These are phyloP conservation scores for Caenorhabditis angaria DNA, from an alignment of 2,888 invertebrate genomes.

Conservation along the genomic window DNA sequence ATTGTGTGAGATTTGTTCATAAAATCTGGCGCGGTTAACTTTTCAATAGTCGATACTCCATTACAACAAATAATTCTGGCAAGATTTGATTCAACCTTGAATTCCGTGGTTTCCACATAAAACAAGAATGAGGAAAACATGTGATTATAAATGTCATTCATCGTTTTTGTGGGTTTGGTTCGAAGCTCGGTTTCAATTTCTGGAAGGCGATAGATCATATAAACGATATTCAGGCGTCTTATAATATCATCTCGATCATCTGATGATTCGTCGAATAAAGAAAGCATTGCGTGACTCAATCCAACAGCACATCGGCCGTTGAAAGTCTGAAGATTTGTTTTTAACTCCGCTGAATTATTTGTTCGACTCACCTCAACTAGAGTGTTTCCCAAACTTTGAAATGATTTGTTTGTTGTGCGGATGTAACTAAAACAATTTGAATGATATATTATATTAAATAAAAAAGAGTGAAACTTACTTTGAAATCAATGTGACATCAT, in stretches of 20 bases:
- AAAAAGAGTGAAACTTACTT: constrained; percentile 15
- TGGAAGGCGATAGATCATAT: constrained; percentile 43
- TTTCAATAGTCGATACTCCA: constrained; percentile 31
- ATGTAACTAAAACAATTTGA: constrained; percentile 24
- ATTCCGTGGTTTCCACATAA: constrained; percentile 17
- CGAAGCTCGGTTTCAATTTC: constrained; percentile 25
- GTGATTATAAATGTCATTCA: constrained; percentile 29
- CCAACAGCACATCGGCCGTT: constrained; percentile 24
- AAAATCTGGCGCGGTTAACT: constrained; percentile 37
- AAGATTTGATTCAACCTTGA: constrained; percentile 11
- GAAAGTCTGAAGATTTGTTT: constrained; percentile 13
- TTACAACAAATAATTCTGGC: constrained; percentile 40
- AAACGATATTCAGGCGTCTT: constrained; percentile 43
- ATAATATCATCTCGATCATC: constrained; percentile 35
- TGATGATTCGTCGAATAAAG: constrained; percentile 33
- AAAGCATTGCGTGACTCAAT: constrained; percentile 31
- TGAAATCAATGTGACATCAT: constrained; percentile 18
- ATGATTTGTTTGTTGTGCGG: constrained; percentile 42
- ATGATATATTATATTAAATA: not conserved
- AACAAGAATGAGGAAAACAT: constrained; percentile 33
- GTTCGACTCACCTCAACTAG: constrained; percentile 16
- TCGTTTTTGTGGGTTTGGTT: constrained; percentile 23
- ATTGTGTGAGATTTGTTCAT: constrained; percentile 11
- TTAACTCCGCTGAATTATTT: too few species aligned
- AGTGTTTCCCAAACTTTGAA: constrained; percentile 26